phyloP scores from a whole-genome alignment of 23 tunicate genomes.

The Phallusia fumigata region DNA sequence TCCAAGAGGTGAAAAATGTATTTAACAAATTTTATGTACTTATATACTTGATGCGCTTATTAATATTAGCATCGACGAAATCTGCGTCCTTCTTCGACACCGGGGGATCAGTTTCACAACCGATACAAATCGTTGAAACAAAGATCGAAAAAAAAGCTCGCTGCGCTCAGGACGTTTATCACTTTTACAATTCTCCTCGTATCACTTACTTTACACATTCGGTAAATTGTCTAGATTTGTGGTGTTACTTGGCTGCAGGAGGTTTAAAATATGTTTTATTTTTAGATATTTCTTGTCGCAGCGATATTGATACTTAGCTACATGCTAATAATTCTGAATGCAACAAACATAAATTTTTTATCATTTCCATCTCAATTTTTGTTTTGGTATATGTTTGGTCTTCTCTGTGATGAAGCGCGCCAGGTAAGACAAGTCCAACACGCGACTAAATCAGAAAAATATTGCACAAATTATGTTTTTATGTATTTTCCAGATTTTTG shows the following conservation, averaged over 20 bases:
- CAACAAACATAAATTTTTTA: neutral
- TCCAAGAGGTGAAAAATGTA: no score
- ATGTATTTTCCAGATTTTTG: neutral
- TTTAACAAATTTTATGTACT: no score
- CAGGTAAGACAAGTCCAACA: neutral
- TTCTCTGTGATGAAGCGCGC: neutral
- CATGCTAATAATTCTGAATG: neutral
- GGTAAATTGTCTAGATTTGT: neutral
- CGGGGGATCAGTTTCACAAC: neutral
- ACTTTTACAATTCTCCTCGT: neutral
- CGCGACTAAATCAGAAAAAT: no score
- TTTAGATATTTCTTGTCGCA: neutral
- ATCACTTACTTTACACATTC: neutral
- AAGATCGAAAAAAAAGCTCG: no score
- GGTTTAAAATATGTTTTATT: neutral
- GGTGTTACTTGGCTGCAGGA: no score
- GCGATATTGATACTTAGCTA: neutral
- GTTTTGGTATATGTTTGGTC: neutral
- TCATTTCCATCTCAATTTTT: neutral
- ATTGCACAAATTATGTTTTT: no score
- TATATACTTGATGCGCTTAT: no score
- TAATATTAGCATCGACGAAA: neutral
- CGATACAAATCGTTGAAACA: neutral
- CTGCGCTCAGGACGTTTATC: neutral
- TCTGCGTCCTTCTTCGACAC: neutral